Percentiles rank a stretch among this genome's conserved stretches.
Conservation (phyloP, 2,888 invertebrate species). For the Uropetala carovei region DNA sequence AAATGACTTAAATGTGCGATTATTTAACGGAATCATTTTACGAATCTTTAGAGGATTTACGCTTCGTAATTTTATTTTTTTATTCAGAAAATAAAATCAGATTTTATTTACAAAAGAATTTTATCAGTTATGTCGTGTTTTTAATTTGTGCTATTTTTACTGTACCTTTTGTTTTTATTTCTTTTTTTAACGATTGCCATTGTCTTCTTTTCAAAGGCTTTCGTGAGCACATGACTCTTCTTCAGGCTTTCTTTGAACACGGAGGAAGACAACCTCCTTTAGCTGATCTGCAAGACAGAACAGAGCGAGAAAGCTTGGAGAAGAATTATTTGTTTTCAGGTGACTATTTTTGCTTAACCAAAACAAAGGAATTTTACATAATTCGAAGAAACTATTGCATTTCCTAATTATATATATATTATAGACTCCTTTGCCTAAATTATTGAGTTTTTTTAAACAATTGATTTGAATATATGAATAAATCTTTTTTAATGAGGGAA, state of each 20-base stretch:
- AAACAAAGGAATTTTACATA: neutral
- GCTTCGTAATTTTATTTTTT: no score
- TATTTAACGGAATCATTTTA: no score
- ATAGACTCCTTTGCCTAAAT: no score
- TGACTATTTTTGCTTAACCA: slow-evolving; percentile 6
- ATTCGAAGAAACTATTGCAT: no score
- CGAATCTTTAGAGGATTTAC: no score
- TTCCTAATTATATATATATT: no score
- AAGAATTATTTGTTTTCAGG: slow-evolving; percentile 14
- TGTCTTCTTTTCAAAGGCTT: slow-evolving; percentile 22
- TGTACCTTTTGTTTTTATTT: neutral
- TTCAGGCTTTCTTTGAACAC: slow-evolving; percentile 27
- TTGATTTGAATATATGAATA: no score
- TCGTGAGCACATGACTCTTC: slow-evolving; percentile 28
- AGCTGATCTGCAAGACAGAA: neutral
- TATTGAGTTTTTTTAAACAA: no score
- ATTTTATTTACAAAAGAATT: neutral
- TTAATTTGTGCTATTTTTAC: neutral
- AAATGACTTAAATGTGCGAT: no score
- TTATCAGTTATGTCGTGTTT: neutral
- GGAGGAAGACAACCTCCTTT: slow-evolving; percentile 6
- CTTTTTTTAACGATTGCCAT: slow-evolving; percentile 18
- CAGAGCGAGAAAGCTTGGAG: slow-evolving; percentile 12
- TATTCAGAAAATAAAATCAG: neutral
- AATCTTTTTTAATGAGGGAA: no score